Evolutionary conservation across 2,797 vertebrate genomes (phyloP), one percentile per base, ranked within the genome.

Genomic region (Mormyrops boulengeri): DNA sequence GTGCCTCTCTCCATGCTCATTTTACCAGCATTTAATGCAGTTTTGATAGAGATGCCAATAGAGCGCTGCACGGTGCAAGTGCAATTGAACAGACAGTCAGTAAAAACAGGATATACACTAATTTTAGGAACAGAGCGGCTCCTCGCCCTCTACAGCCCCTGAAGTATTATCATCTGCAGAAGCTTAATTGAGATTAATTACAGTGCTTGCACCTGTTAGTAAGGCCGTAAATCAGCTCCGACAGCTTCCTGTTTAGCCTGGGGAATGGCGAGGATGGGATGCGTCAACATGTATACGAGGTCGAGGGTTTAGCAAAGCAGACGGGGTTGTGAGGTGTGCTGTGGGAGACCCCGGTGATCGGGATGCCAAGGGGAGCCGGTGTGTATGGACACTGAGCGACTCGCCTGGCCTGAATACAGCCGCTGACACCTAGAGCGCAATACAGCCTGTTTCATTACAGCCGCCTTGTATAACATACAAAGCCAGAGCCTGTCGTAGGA

Each of bases 171-270:
- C n/a, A 87, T 57, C 90, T 93, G 94, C 90, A 60, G 85, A 86
- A 88, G 49, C 87, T 91, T 95, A 94, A 95, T 95, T 93, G 92
- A 93, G 94, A 95, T 94, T 92, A 94, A 95, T 94, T 93, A n/a
- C 62, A 82, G 88, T 91, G 92, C 94, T 93, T 94, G 92, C 93
- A 92, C 90, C 92, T 93, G 77, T 91, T 89, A 90, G 90, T 93
- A 90, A 85, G 91, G 90, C 91, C 90, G 93, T 94, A 94, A 95
- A 95, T 95, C 93, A 94, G 94, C 92, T 90, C 91, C 93, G 93
- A 94, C 94, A 93, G 93, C 89, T 53, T 88, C 90, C 92, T 92
- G 93, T 93, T 92, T 93, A 92, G 93, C 92, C 53, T 82, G 49
- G 88, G 85, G 90, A 90, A 89, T 91, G 30, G 89, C 73, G 89